Base-by-base conservation (phyloP, 2,113 vertebrate genomes). In the Brachyhypopomus occidentalis region DNA sequence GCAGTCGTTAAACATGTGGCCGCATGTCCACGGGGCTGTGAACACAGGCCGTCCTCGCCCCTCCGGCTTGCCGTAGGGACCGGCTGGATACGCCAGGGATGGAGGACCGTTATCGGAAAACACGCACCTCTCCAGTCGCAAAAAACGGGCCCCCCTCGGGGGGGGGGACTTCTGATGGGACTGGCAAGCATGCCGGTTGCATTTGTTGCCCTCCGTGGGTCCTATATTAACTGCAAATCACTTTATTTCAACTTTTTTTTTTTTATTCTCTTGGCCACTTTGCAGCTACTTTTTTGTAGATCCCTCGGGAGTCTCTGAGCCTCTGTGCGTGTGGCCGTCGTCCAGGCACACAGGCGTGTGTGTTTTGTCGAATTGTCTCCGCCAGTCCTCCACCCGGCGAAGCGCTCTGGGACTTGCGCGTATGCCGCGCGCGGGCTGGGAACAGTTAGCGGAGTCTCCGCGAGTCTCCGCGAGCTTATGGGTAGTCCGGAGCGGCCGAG, bases 1-100 rank as follows among this genome's bases (percentile, higher is more conserved):
- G 83, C 72, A 75, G 72, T 84, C 77, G 86, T 89, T 91, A 88
- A 87, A 87, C 89, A 89, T 88, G 83, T 63, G 82, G 76, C 69
- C 76, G 84, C 86, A 83, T 84, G 73, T 88, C 86, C 83, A 14
- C 75, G 70, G 80, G 48, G 59, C 79, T 84, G 75, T 73, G 59
- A 89, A 89, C 84, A 85, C 76, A 9, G 4, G 75, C 60, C 41
- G 66, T 16, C 6, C 56, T 79, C 66, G 22, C 69, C 55, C 23
- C 41, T 48, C 2, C 12, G 0, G 16, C 30, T 67, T 19, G 19
- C 59, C 22, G 36, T 25, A 16, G 62, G 45, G 71, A 71, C 52
- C 25, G 4, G 19, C 34, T 60, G 25, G 34, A 66, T 14, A 3
- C 60, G 36, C 45, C 34, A 48, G 6, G 45, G 23, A 45, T 19